Evolutionary conservation across 2,888 invertebrate species (phyloP).

Genomic region (Cataglyphis cursor): DNA sequence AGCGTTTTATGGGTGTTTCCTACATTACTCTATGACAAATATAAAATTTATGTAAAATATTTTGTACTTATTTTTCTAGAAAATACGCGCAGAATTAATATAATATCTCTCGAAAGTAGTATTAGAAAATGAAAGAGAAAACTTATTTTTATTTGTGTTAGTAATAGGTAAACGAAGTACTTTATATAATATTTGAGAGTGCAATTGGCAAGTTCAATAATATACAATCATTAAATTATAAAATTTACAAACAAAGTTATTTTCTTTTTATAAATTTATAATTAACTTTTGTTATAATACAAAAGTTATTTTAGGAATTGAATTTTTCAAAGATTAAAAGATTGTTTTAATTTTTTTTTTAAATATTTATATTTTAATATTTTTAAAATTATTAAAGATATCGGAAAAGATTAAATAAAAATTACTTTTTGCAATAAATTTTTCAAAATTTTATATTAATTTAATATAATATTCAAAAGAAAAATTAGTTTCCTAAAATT

Average conservation of each 20-base stretch:
- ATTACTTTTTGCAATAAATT: not conserved
- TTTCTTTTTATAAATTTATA: not conserved
- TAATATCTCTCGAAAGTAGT: not conserved
- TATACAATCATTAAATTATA: not conserved
- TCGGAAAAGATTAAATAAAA: not conserved
- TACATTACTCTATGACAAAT: not conserved
- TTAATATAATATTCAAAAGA: not conserved
- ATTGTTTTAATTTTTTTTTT: not conserved
- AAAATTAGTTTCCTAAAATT: not conserved
- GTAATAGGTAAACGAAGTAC: not conserved
- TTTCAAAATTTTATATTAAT: not conserved
- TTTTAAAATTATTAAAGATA: not conserved
- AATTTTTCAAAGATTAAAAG: not conserved
- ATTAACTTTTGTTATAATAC: not conserved
- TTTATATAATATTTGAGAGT: not conserved
- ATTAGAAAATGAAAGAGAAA: too few species aligned
- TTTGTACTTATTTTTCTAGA: not conserved
- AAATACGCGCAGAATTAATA: not conserved
- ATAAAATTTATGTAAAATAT: not conserved
- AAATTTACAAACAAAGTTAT: not conserved
- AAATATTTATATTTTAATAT: not conserved
- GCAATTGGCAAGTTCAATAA: not conserved
- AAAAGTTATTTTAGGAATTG: not conserved
- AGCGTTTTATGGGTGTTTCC: not conserved
- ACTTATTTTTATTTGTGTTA: not conserved